A percentile compares a stretch with the other conserved stretches of the same genome.
These are phyloP conservation scores for Dynastes grantii DNA, from an alignment of 2,888 invertebrate species.

Conservation along the genomic window DNA sequence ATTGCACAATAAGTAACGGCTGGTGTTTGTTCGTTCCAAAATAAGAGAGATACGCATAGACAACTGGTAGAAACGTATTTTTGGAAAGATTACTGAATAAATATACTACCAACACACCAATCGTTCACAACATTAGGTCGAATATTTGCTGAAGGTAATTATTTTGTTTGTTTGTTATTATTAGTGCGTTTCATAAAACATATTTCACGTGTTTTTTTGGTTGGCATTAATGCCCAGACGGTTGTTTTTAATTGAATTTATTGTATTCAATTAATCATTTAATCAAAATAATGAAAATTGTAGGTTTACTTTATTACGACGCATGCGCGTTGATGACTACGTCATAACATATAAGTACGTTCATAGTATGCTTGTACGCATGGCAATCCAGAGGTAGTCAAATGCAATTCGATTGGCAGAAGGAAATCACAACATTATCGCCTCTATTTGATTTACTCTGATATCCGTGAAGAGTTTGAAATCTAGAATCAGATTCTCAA, in stretches of 20 bases:
- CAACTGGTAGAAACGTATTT: not conserved
- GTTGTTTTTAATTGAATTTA: not conserved
- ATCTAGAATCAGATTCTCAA: too few species aligned
- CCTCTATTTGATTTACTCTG: too few species aligned
- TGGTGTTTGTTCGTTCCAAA: constrained; percentile 15
- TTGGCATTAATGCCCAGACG: not conserved
- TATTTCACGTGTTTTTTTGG: not conserved
- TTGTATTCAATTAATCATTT: not conserved
- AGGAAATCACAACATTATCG: too few species aligned
- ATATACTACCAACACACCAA: constrained; percentile 7
- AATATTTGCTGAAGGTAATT: constrained; percentile 23
- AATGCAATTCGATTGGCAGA: too few species aligned
- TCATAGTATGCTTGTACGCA: too few species aligned
- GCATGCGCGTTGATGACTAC: too few species aligned
- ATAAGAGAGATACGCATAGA: not conserved
- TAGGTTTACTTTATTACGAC: too few species aligned
- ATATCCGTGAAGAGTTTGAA: too few species aligned
- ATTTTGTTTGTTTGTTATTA: constrained; percentile 21
- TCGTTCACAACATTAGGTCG: not conserved
- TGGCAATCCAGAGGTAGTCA: too few species aligned
- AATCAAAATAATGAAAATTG: too few species aligned
- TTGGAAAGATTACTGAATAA: constrained; percentile 3
- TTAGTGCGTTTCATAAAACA: not conserved
- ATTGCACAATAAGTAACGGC: constrained; percentile 7
- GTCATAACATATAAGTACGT: too few species aligned